Base-by-base conservation (phyloP, 2,797 vertebrate genomes). In the Microtus obscurus region DNA sequence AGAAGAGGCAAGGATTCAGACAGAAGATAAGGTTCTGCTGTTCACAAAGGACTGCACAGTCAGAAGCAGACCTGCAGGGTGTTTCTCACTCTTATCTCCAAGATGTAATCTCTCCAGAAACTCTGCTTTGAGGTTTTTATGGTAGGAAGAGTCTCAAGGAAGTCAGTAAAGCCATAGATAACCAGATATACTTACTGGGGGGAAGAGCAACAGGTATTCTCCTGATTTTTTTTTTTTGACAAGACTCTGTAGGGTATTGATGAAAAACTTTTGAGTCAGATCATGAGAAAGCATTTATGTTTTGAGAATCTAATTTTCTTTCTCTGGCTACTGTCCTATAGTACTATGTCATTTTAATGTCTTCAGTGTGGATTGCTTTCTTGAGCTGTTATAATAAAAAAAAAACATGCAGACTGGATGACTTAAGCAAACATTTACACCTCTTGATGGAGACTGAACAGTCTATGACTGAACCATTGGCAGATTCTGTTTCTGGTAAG, bases 231-330 rank as follows among this genome's bases (percentile, higher is more conserved):
- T 21, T n/a, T 14, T 82, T 92, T 82, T 56, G 48, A 92, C 23
- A 83, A 74, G n/a, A 40, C 45, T 43, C 8, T 65, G 34, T 82
- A 12, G 1, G 85, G 37, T 43, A 61, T 71, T 63, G 56, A 48
- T 37, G 78, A 40, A 37, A 80, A 85, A 37, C n/a, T 80, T 81
- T 81, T 65, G 16, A 87, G 21, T 88, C 27, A 8, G 19, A 34
- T 65, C 17, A 7, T 7, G n/a, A 17, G 48, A 31, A 78, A 53
- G 5, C 86, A 37, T 88, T 94, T 90, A 19, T 79, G 31, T 77
- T 95, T 88, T 91, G 90, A 31, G 51, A 48, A 94, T 81, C n/a
- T 86, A 80, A 67, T 80, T 77, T 82, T 71, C 37, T 86, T 86
- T 81, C n/a, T 78, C 31, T 87, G 74, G 73, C 19, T 81, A 53